These are phyloP conservation scores for Vulpes lagopus DNA, from an alignment of 2,113 vertebrate genomes.

Conservation along the genomic window DNA sequence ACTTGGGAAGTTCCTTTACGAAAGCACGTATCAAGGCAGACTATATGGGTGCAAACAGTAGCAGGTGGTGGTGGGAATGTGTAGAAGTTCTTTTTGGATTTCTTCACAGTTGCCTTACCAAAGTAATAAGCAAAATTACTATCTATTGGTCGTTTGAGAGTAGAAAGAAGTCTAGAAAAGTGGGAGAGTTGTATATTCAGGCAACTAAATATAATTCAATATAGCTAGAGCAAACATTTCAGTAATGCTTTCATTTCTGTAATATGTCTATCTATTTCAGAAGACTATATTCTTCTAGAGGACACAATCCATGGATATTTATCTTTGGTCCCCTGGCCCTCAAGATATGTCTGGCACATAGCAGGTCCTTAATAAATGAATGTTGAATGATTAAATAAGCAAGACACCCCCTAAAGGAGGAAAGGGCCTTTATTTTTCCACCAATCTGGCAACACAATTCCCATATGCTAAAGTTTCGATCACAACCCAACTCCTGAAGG, in stretches of 20 bases:
- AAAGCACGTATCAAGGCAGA: slow-evolving; percentile 22
- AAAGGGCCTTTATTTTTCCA: slow-evolving; percentile 51
- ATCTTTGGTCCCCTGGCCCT: slow-evolving; percentile 31
- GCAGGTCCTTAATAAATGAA: slow-evolving; percentile 59
- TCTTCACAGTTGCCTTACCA: slow-evolving; percentile 24
- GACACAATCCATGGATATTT: neutral
- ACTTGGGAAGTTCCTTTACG: neutral
- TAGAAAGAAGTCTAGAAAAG: neutral
- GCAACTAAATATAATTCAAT: slow-evolving; percentile 10
- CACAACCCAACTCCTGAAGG: slow-evolving; percentile 35
- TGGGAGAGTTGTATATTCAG: neutral
- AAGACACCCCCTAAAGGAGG: neutral
- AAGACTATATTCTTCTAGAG: neutral
- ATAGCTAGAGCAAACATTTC: neutral
- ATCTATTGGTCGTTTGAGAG: neutral
- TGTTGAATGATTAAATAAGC: slow-evolving; percentile 62
- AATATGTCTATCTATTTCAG: neutral
- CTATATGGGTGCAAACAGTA: neutral
- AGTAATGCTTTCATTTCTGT: slow-evolving; percentile 19
- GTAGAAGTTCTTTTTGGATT: neutral
- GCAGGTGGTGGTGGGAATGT: neutral
- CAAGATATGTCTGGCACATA: slow-evolving; percentile 44
- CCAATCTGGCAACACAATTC: slow-evolving; percentile 49
- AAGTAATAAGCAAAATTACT: slow-evolving; percentile 51
- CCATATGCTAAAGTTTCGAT: slow-evolving; percentile 8